Percentiles rank a stretch among this genome's conserved stretches.
Conservation (phyloP, 2,888 invertebrate species). For the Perizoma flavofasciatum region DNA sequence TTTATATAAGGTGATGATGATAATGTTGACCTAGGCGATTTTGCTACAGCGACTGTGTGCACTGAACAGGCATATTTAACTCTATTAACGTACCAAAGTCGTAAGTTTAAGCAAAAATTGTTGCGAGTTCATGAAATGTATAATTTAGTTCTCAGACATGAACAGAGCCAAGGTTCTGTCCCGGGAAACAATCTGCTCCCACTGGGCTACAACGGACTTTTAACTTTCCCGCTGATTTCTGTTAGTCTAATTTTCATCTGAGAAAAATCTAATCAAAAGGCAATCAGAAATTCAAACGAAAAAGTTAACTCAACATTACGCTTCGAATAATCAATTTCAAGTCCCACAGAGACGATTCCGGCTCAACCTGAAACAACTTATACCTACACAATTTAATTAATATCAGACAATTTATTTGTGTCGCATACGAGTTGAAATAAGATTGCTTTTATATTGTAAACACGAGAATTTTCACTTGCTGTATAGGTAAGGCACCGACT, state of each 20-base stretch:
- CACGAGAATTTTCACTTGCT: too few relatives aligned
- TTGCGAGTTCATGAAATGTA: too few relatives aligned
- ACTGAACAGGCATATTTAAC: too few relatives aligned
- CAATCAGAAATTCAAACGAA: slow-evolving; percentile 22
- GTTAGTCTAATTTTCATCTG: slow-evolving; percentile 9
- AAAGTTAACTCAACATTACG: slow-evolving; percentile 29
- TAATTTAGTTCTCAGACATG: too few relatives aligned
- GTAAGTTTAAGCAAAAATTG: too few relatives aligned
- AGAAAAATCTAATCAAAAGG: slow-evolving; percentile 23
- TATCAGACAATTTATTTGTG: slow-evolving; percentile 3
- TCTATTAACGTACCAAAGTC: too few relatives aligned
- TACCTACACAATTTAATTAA: neutral
- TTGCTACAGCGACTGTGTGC: too few relatives aligned
- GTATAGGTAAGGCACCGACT: too few relatives aligned
- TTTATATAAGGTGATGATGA: too few relatives aligned
- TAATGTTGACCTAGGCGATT: too few relatives aligned
- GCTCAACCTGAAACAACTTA: slow-evolving; percentile 17
- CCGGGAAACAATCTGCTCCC: neutral
- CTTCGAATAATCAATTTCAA: slow-evolving; percentile 32
- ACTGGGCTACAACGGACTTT: neutral
- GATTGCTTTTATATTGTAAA: neutral
- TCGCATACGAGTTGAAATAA: neutral
- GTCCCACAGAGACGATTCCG: slow-evolving; percentile 23
- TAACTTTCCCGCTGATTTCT: neutral
- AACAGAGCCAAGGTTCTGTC: too few relatives aligned